These are phyloP conservation scores for Sphenodon punctatus DNA, from an alignment of 2,797 vertebrate genomes.

Conservation along the genomic window DNA sequence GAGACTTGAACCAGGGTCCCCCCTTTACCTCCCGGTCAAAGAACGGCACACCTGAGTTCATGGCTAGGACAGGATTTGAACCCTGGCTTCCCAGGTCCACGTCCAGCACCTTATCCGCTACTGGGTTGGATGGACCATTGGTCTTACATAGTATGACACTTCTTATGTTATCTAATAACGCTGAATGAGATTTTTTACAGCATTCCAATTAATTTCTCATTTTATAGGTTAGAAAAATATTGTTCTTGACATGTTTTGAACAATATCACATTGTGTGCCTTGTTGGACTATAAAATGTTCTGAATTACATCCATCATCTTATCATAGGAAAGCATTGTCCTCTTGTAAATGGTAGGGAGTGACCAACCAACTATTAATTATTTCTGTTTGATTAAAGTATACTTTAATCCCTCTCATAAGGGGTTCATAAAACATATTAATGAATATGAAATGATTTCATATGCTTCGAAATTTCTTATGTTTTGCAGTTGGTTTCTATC, in stretches of 20 bases:
- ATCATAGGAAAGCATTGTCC: background rate
- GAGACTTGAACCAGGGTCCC: too few relatives aligned
- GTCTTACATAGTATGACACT: too few relatives aligned
- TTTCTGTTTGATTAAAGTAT: background rate
- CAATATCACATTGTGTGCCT: background rate
- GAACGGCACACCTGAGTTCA: too few relatives aligned
- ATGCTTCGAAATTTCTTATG: background rate
- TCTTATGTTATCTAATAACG: too few relatives aligned
- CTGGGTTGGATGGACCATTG: too few relatives aligned
- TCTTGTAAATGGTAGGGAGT: background rate
- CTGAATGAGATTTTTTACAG: background rate
- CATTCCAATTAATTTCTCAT: background rate
- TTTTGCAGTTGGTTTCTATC: constrained; percentile 61
- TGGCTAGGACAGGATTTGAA: too few relatives aligned
- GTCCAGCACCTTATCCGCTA: too few relatives aligned
- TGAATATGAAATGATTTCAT: background rate
- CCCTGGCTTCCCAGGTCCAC: too few relatives aligned
- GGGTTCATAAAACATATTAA: background rate
- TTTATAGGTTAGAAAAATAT: background rate
- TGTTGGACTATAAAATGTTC: background rate
- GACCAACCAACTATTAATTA: background rate
- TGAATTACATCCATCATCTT: background rate
- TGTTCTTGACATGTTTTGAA: background rate
- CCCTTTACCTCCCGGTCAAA: too few relatives aligned
- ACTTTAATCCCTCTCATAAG: background rate